Evolutionary conservation across 37 sponge, comb jelly and placozoan species (phyloP).

Genomic region (Amphimedon queenslandica): DNA sequence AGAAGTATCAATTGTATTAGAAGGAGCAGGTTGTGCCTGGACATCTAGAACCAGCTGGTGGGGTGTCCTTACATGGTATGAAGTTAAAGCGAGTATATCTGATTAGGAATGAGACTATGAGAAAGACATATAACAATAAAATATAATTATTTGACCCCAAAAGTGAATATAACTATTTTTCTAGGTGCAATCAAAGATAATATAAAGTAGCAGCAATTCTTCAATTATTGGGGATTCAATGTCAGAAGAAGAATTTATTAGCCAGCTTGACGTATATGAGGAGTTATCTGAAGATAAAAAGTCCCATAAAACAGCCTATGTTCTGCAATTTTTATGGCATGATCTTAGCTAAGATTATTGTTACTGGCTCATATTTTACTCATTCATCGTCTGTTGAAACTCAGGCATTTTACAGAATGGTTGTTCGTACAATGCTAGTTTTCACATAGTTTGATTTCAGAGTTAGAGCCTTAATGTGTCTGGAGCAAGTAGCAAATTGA

Average conservation of each 20-base stretch:
- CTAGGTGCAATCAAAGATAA: background rate
- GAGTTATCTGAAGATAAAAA: background rate
- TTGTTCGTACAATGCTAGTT: slow-evolving; percentile 1
- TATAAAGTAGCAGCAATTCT: slow-evolving; percentile 7
- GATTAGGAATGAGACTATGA: too few species aligned
- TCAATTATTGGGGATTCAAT: slow-evolving; percentile 6
- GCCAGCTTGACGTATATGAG: slow-evolving; percentile 17
- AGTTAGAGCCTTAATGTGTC: slow-evolving; percentile 15
- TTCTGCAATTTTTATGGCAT: slow-evolving; percentile 15
- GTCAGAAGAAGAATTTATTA: slow-evolving; percentile 8
- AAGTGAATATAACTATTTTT: background rate
- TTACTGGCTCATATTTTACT: slow-evolving; percentile 9
- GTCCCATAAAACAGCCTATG: slow-evolving; percentile 11
- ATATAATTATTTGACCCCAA: background rate
- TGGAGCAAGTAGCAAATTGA: slow-evolving; percentile 6
- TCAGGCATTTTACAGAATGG: background rate
- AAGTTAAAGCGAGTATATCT: too few species aligned
- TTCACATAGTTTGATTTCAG: slow-evolving; percentile 18
- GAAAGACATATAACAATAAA: background rate
- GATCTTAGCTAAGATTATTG: slow-evolving; percentile 20
- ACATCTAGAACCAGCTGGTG: background rate
- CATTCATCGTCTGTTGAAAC: background rate
- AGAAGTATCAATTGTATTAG: slow-evolving; percentile 2
- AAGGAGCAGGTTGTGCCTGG: background rate
- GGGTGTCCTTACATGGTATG: slow-evolving; percentile 9